Conservation (phyloP, 2,888 invertebrate species). For the Cryptocephalus moraei region DNA sequence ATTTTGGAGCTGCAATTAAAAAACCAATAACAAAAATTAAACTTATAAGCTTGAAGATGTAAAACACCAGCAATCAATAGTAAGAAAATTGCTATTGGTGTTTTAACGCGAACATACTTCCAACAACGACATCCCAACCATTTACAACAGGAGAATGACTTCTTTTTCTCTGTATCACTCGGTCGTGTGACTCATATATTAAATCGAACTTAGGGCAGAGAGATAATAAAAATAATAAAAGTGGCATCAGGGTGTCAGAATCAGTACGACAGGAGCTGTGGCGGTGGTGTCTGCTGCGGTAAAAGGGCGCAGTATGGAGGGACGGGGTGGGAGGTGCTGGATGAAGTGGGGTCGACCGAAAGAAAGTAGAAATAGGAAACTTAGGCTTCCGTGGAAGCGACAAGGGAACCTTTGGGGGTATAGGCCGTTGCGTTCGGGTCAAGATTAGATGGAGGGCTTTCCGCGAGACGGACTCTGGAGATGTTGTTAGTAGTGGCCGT, state of each 20-base stretch:
- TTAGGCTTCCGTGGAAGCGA: slow-evolving; percentile 48
- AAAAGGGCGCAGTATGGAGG: background rate
- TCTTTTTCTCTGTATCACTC: no score
- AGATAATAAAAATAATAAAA: background rate
- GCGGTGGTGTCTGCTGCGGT: background rate
- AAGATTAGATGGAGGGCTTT: slow-evolving; percentile 41
- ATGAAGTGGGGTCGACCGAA: slow-evolving; percentile 5
- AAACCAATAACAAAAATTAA: no score
- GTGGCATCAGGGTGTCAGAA: background rate
- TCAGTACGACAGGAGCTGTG: background rate
- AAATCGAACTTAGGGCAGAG: no score
- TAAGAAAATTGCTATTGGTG: no score
- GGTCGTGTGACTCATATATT: no score
- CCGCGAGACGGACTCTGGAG: slow-evolving; percentile 50
- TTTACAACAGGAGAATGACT: no score
- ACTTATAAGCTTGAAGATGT: no score
- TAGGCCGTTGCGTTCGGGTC: slow-evolving; percentile 90
- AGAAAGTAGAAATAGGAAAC: background rate
- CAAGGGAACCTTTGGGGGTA: slow-evolving; percentile 67
- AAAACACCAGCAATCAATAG: no score
- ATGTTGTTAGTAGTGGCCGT: slow-evolving; percentile 26
- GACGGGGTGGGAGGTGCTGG: slow-evolving; percentile 5
- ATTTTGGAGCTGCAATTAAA: no score
- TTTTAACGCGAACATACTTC: no score
- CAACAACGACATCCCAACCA: no score